A percentile compares a stretch with the other conserved stretches of the same genome.
These are phyloP conservation scores for Hyles lineata DNA, from an alignment of 2,888 invertebrate genomes.

Conservation along the genomic window DNA sequence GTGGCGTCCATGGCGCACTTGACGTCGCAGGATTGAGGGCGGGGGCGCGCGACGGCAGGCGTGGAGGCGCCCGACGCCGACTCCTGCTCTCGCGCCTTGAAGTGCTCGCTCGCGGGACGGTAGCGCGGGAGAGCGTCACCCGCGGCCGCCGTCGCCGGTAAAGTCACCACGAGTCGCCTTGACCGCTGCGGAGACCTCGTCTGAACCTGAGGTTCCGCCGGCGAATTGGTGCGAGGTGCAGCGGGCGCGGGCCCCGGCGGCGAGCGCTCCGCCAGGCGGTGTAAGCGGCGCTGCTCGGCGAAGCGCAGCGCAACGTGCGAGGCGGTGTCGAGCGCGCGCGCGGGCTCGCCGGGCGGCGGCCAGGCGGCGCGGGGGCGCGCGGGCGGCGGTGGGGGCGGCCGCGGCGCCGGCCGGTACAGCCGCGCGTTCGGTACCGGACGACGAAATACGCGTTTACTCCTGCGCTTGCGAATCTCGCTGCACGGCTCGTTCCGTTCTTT, in stretches of 20 bases:
- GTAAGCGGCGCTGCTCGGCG: slow-evolving; percentile 43
- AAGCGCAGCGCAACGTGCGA: slow-evolving; percentile 50
- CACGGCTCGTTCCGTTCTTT: slow-evolving; percentile 29
- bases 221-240: neutral
- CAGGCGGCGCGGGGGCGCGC: slow-evolving; percentile 48
- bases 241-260: slow-evolving; percentile 28
- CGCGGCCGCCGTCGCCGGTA: slow-evolving; percentile 40
- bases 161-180: slow-evolving; percentile 47
- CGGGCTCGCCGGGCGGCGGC: slow-evolving; percentile 50
- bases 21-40: slow-evolving; percentile 30
- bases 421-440: slow-evolving; percentile 67
- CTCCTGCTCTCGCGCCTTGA: slow-evolving; percentile 42
- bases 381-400: slow-evolving; percentile 49
- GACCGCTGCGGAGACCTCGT: slow-evolving; percentile 34
- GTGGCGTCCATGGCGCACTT: slow-evolving; percentile 52
- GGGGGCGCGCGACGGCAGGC: slow-evolving; percentile 38
- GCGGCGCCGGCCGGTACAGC: slow-evolving; percentile 65
- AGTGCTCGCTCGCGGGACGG: slow-evolving; percentile 44
- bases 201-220: slow-evolving; percentile 30
- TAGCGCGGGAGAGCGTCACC: slow-evolving; percentile 39
- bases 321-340: slow-evolving; percentile 49
- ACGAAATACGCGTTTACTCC: slow-evolving; percentile 51
- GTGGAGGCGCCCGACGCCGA: slow-evolving; percentile 39
- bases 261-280: slow-evolving; percentile 41
- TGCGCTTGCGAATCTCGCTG: slow-evolving; percentile 41